Conservation (phyloP, 2,797 vertebrate species). For the Sitta carolinensis region DNA sequence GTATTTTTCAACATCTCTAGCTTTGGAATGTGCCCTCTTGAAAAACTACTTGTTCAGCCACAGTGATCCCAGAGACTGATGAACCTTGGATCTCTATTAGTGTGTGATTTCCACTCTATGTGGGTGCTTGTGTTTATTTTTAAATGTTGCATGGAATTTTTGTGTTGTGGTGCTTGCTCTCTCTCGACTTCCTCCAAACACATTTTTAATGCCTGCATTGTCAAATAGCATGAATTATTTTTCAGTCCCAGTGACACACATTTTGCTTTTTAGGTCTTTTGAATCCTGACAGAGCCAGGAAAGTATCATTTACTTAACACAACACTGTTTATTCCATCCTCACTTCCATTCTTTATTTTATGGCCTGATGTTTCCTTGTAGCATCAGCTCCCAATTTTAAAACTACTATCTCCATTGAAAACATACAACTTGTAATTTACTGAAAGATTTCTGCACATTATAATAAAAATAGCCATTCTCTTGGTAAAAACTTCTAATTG, state of each 20-base stretch:
- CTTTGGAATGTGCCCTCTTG: neutral
- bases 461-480: neutral
- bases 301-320: constrained; percentile 6
- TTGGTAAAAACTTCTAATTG: neutral
- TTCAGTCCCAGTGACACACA: constrained; percentile 12
- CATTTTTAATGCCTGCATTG: constrained; percentile 14
- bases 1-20: neutral
- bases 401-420: neutral
- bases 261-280: constrained; percentile 37
- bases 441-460: neutral
- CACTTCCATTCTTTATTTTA: constrained; percentile 36
- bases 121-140: constrained; percentile 51
- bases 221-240: constrained; percentile 23
- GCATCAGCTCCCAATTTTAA: neutral
- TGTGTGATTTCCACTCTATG: constrained; percentile 38
- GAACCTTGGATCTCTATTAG: constrained; percentile 44
- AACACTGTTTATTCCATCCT: constrained; percentile 25
- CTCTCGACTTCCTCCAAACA: constrained; percentile 9
- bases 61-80: neutral
- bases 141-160: constrained; percentile 33
- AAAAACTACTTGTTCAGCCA: neutral
- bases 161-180: constrained; percentile 33
- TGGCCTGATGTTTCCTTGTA: neutral
- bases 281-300: constrained; percentile 21
- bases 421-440: neutral